These are phyloP conservation scores for Orthonychiurus folsomi DNA, from an alignment of 2,888 invertebrate species.

Conservation along the genomic window DNA sequence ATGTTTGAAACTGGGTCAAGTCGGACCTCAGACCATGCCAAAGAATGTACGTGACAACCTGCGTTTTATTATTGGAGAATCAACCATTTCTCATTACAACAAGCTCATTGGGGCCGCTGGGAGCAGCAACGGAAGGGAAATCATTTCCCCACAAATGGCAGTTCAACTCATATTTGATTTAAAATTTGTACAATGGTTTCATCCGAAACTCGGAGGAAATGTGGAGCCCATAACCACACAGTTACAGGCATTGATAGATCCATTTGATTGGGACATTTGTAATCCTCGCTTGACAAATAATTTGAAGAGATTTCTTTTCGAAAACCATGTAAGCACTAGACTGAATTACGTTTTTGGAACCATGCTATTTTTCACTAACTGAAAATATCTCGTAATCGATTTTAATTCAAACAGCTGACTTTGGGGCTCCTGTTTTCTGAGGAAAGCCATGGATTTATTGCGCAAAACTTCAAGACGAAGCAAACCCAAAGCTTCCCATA, in stretches of 20 bases:
- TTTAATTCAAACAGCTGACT: conserved; percentile 27
- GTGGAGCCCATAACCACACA: conserved; percentile 25
- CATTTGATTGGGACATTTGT: conserved; percentile 39
- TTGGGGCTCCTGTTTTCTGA: conserved; percentile 37
- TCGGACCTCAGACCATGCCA: conserved; percentile 38
- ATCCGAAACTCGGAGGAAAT: conserved; percentile 24
- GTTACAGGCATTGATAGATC: conserved; percentile 30
- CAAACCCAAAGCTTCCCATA: conserved; percentile 33
- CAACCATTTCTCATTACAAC: conserved; percentile 23
- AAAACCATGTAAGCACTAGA: conserved; percentile 35
- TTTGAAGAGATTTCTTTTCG: conserved; percentile 36
- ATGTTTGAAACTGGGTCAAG: conserved; percentile 26
- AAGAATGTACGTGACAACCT: conserved; percentile 30
- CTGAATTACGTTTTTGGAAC: neutral
- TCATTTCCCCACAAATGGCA: conserved; percentile 26
- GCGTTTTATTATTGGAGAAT: conserved; percentile 24
- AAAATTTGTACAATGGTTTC: conserved; percentile 38
- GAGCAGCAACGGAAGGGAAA: conserved; percentile 4
- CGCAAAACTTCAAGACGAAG: conserved; percentile 40
- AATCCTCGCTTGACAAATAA: conserved; percentile 31
- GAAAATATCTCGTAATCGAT: neutral
- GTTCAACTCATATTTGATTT: conserved; percentile 36
- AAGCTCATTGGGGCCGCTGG: conserved; percentile 12
- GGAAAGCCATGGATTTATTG: conserved; percentile 39
- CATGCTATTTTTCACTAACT: neutral